Conservation (phyloP, 2,797 vertebrate species). For the Hozukius guyotensis region DNA sequence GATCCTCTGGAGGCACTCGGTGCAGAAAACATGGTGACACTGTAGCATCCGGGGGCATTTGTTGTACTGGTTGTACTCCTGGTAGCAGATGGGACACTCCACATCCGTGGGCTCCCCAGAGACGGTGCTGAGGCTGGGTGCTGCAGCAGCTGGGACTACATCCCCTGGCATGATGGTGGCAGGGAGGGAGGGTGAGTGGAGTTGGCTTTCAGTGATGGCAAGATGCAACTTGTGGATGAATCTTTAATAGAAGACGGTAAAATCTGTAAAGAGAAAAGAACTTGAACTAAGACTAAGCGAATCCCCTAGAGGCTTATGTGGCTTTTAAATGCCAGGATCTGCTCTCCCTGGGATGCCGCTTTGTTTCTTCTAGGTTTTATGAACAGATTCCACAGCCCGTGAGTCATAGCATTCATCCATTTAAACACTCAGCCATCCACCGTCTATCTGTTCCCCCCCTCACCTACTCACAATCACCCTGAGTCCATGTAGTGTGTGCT, state of each 20-base stretch:
- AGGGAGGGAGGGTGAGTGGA: background rate
- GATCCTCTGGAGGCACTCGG: slow-evolving; percentile 84
- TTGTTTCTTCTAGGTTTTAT: slow-evolving; percentile 52
- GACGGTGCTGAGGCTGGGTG: background rate
- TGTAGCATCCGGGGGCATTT: slow-evolving; percentile 84
- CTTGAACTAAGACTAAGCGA: background rate
- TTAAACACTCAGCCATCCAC: slow-evolving; percentile 30
- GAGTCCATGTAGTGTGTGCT: background rate
- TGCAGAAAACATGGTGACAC: slow-evolving; percentile 85
- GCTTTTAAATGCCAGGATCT: slow-evolving; percentile 10
- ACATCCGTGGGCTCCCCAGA: slow-evolving; percentile 75
- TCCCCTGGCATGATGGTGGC: slow-evolving; percentile 56
- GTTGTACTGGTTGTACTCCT: slow-evolving; percentile 82
- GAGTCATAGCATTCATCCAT: slow-evolving; percentile 58
- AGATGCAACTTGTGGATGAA: background rate
- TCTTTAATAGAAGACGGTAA: background rate
- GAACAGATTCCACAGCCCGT: slow-evolving; percentile 54
- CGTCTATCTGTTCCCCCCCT: background rate
- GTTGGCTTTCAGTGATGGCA: background rate
- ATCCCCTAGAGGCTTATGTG: background rate
- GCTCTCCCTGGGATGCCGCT: slow-evolving; percentile 21
- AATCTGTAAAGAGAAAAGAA: slow-evolving; percentile 49
- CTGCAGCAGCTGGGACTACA: slow-evolving; percentile 32
- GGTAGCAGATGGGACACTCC: slow-evolving; percentile 86
- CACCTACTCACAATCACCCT: background rate